These are phyloP conservation scores for Shinisaurus crocodilurus DNA, from an alignment of 2,113 vertebrate species.

Conservation along the genomic window DNA sequence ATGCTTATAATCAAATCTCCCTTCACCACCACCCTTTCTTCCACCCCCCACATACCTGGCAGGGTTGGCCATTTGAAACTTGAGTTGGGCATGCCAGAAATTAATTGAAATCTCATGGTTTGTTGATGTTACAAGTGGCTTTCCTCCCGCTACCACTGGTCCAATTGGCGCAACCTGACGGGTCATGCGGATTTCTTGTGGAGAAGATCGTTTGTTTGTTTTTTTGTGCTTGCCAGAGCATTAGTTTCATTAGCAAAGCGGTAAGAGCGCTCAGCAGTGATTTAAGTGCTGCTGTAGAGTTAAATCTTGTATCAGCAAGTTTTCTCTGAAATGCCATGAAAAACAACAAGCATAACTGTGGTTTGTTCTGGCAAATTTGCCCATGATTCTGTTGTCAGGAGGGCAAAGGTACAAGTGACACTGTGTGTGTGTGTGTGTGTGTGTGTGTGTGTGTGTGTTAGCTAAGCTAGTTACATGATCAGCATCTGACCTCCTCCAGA, in stretches of 20 bases:
- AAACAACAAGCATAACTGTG: neutral
- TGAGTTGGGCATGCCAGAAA: slow-evolving; percentile 30
- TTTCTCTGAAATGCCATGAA: neutral
- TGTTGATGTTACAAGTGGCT: neutral
- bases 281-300: neutral
- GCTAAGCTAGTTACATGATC: neutral
- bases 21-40: neutral
- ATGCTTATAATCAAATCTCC: slow-evolving; percentile 1
- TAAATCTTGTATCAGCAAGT: neutral
- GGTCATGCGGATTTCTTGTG: slow-evolving; percentile 35
- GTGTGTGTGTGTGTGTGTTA: neutral
- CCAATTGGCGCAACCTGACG: neutral
- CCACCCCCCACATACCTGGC: neutral
- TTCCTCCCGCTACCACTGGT: neutral
- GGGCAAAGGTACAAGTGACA: neutral
- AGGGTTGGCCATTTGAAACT: slow-evolving; percentile 20
- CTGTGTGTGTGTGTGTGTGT: neutral
- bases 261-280: neutral
- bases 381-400: neutral
- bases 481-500: neutral
- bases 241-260: neutral
- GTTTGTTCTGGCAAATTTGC: neutral
- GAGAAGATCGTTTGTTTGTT: rapidly evolving
- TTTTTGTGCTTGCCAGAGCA: rapidly evolving
- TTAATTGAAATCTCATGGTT: slow-evolving; percentile 24